Conservation (phyloP, 2,113 vertebrate genomes). For the Corvus hawaiiensis region DNA sequence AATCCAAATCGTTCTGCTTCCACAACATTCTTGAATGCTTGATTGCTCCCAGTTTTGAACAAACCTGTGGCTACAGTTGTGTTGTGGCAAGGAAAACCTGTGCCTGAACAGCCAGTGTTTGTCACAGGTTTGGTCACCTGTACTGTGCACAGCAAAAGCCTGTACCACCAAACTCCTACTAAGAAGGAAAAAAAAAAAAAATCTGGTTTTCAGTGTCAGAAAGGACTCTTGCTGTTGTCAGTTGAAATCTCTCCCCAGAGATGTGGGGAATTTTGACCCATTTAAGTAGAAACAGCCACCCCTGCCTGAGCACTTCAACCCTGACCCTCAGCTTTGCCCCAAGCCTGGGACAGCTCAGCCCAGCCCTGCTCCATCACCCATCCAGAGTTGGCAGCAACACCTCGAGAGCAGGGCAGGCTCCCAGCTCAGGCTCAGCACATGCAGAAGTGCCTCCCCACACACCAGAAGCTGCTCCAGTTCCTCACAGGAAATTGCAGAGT, state of each 20-base stretch:
- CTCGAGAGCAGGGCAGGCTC: background rate
- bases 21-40: background rate
- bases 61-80: background rate
- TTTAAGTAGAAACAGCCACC: background rate
- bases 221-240: background rate
- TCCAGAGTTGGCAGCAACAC: fast-evolving
- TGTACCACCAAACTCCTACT: background rate
- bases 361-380: background rate
- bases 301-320: background rate
- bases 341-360: background rate
- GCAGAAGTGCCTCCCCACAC: background rate
- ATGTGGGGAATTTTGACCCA: background rate
- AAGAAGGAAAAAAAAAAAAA: background rate
- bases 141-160: background rate
- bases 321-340: fast-evolving
- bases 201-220: background rate
- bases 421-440: background rate
- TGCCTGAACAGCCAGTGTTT: background rate
- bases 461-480: background rate
- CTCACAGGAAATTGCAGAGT: background rate
- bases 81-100: background rate
- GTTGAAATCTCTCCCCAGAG: background rate
- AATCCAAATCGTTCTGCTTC: background rate
- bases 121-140: background rate
- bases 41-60: background rate